Evolutionary conservation across 2,888 invertebrate genomes (phyloP).

Genomic region (Pecten maximus): DNA sequence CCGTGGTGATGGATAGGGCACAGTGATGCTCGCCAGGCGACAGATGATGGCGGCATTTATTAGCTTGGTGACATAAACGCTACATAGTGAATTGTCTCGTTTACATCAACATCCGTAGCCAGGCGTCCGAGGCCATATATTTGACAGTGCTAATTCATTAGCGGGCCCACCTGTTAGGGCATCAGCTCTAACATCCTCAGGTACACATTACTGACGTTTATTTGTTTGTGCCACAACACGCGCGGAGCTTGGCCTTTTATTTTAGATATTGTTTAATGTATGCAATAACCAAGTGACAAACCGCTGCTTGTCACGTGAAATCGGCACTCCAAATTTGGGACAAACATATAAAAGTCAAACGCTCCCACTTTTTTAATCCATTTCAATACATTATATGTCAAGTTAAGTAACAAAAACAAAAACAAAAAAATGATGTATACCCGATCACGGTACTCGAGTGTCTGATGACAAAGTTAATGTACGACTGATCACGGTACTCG

Average conservation of each 20-base stretch:
- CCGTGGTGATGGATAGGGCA: not conserved
- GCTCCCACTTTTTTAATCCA: no score
- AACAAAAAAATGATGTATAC: no score
- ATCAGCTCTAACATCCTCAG: not conserved
- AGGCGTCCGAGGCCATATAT: not conserved
- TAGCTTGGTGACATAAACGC: not conserved
- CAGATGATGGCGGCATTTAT: slow-evolving; percentile 26
- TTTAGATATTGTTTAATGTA: not conserved
- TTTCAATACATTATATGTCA: no score
- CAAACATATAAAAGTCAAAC: no score
- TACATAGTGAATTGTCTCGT: not conserved
- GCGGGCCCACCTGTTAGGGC: not conserved
- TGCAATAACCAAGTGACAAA: not conserved
- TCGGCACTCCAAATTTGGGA: no score
- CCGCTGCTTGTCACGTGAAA: no score
- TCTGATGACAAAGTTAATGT: no score
- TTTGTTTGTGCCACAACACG: not conserved
- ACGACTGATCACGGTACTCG: no score
- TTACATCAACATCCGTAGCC: slow-evolving; percentile 35
- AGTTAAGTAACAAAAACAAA: no score
- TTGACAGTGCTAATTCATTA: not conserved
- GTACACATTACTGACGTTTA: not conserved
- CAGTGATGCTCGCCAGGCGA: not conserved
- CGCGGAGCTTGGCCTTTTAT: not conserved
- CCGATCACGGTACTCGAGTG: no score